phyloP scores from a whole-genome alignment of 2,113 vertebrate species.

The Triplophysa dalaica region DNA sequence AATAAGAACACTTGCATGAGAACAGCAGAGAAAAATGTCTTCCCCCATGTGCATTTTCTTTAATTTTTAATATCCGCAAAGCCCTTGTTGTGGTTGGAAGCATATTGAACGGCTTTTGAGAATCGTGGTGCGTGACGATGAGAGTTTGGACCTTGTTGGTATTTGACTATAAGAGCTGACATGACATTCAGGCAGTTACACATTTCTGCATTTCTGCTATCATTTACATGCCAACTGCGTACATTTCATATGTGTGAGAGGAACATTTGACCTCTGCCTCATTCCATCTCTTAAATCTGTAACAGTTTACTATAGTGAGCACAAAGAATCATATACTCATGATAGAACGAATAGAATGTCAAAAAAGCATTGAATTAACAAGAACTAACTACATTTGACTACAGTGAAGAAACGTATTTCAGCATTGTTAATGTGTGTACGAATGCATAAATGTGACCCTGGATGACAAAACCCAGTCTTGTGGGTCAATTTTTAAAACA shows the following conservation, averaged over 20 bases:
- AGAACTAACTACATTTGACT: too few relatives aligned
- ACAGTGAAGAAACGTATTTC: too few relatives aligned
- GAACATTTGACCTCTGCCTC: not conserved
- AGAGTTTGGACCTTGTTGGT: conserved; percentile 14
- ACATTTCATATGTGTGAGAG: not conserved
- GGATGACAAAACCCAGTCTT: too few relatives aligned
- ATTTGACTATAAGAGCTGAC: not conserved
- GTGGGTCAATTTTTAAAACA: too few relatives aligned
- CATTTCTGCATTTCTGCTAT: not conserved
- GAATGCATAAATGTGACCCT: too few relatives aligned
- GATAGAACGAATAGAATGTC: too few relatives aligned
- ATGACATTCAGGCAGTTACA: not conserved
- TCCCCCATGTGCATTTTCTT: not conserved
- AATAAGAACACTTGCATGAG: not conserved
- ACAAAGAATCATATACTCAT: too few relatives aligned
- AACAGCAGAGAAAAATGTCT: conserved; percentile 3
- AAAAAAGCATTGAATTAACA: too few relatives aligned
- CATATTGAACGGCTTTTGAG: not conserved
- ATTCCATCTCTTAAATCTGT: too few relatives aligned
- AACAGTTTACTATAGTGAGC: too few relatives aligned
- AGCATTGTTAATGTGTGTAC: too few relatives aligned
- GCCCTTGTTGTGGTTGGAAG: not conserved
- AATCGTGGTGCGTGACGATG: not conserved
- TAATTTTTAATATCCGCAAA: not conserved
- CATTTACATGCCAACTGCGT: not conserved